phyloP scores from a whole-genome alignment of 2,797 vertebrate genomes.

The Bradypus variegatus region DNA sequence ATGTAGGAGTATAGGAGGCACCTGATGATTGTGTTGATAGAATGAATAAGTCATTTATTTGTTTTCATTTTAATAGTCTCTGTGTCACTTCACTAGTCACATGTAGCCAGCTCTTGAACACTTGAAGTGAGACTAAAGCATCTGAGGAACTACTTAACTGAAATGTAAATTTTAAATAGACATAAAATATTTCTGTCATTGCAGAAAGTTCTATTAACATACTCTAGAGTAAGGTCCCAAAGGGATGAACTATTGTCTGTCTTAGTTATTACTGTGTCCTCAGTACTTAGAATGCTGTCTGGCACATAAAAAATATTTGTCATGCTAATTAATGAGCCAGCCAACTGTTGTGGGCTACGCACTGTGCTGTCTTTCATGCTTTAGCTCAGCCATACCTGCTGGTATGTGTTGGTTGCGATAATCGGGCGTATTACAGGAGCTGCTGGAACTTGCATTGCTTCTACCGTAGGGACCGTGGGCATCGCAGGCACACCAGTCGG shows the following conservation, averaged over 20 bases:
- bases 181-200: background rate
- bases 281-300: background rate
- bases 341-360: background rate
- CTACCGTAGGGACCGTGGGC: slow-evolving; percentile 71
- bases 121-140: background rate
- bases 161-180: background rate
- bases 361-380: background rate
- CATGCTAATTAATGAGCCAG: background rate
- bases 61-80: background rate
- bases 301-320: background rate
- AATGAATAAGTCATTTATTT: background rate
- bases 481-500: slow-evolving; percentile 65
- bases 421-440: slow-evolving; percentile 81
- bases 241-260: background rate
- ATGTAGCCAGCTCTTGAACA: background rate
- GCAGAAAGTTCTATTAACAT: background rate
- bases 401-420: slow-evolving; percentile 92
- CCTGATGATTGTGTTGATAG: background rate
- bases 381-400: slow-evolving; percentile 76
- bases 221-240: background rate
- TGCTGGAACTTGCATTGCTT: slow-evolving; percentile 72
- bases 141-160: background rate
- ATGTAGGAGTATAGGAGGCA: background rate
- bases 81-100: background rate
- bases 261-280: background rate